Percentiles rank a stretch among this genome's conserved stretches.
phyloP scores from a whole-genome alignment of 2,797 vertebrate species.

The Eulemur albifrons region DNA sequence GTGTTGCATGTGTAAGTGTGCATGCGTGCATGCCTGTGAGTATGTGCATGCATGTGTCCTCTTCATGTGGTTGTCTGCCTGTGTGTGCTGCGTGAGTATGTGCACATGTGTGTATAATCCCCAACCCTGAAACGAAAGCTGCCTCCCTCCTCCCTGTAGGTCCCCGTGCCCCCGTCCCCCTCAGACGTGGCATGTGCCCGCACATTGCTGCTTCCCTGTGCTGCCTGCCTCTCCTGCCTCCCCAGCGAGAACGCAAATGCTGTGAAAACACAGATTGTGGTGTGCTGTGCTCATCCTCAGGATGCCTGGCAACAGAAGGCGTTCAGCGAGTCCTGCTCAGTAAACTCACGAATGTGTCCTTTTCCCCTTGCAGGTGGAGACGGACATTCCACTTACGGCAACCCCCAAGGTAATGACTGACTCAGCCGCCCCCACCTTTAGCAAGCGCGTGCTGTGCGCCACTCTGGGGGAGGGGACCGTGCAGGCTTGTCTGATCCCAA shows the following conservation, averaged over 20 bases:
- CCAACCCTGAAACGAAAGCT: not conserved
- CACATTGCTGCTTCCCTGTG: accelerated
- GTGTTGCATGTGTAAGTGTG: not conserved
- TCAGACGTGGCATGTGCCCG: accelerated
- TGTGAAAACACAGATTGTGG: accelerated
- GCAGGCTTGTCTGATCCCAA: not conserved
- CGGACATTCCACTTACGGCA: not conserved
- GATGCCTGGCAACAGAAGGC: accelerated
- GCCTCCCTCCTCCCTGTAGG: accelerated
- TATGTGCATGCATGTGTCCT: not conserved
- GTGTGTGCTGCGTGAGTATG: too few relatives aligned
- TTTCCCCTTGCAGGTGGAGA: not conserved
- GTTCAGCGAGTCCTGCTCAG: accelerated
- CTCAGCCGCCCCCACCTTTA: accelerated
- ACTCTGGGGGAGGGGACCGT: accelerated
- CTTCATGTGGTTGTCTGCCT: not conserved
- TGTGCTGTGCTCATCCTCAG: too few relatives aligned
- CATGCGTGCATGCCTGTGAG: accelerated
- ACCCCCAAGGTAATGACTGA: not conserved
- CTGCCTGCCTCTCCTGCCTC: too few relatives aligned
- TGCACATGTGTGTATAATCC: accelerated
- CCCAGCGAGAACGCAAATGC: accelerated
- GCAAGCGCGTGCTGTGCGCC: accelerated
- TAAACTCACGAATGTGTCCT: accelerated
- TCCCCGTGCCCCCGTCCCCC: accelerated